Evolutionary conservation across 2,888 invertebrate species (phyloP).

Genomic region (Bedellia somnulentella): DNA sequence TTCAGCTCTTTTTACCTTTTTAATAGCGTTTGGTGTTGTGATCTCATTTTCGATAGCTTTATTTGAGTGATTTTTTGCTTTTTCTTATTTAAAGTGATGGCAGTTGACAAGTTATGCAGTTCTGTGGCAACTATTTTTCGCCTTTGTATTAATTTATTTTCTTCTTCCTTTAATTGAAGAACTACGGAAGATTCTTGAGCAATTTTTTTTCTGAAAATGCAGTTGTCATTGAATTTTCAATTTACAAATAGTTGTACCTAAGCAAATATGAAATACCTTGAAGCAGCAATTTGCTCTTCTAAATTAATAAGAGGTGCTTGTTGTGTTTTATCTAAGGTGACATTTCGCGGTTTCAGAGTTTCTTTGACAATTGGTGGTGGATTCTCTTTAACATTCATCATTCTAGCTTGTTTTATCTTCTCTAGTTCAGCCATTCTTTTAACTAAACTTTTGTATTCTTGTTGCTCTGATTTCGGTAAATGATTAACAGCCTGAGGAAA

Average conservation of each 20-base stretch:
- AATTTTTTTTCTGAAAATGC: constrained; percentile 34
- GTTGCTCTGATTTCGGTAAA: constrained; percentile 49
- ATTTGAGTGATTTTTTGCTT: constrained; percentile 35
- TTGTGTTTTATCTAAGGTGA: constrained; percentile 17
- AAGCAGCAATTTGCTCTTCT: constrained; percentile 37
- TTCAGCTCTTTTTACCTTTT: too few relatives aligned
- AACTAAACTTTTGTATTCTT: constrained; percentile 47
- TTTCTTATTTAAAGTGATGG: constrained; percentile 42
- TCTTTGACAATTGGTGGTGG: constrained; percentile 19
- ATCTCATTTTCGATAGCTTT: constrained; percentile 32
- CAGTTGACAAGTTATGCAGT: constrained; percentile 37
- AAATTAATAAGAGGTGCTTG: constrained; percentile 17
- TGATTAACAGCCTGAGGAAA: constrained; percentile 40
- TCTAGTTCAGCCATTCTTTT: constrained; percentile 52
- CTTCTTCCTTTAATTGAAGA: constrained; percentile 41
- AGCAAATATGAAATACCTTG: constrained; percentile 10
- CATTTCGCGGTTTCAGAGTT: constrained; percentile 34
- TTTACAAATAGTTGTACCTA: neutral
- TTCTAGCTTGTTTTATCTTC: constrained; percentile 44
- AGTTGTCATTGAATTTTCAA: neutral
- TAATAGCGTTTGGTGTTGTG: constrained; percentile 39
- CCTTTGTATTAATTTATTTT: constrained; percentile 33
- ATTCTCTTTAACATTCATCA: constrained; percentile 19
- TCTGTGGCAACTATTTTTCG: constrained; percentile 47
- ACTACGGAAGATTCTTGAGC: constrained; percentile 46